Percentiles rank a stretch among this genome's conserved stretches.
Evolutionary conservation across 1,140 invertebrate species (phyloP).

Genomic region (Delia radicum): DNA sequence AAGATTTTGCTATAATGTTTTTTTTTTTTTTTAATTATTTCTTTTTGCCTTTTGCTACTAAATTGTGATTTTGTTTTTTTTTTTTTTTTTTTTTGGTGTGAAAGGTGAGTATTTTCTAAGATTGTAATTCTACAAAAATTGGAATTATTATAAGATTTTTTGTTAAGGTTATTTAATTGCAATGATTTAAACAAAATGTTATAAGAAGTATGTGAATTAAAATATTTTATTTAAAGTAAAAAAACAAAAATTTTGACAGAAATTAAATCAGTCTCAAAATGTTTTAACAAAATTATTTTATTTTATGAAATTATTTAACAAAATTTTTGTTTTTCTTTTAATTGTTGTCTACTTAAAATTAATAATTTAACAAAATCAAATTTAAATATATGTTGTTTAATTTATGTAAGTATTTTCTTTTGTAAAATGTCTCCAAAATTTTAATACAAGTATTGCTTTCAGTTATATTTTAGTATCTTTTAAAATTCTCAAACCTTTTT

Average conservation of each 20-base stretch:
- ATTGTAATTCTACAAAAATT: neutral
- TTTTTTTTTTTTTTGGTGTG: neutral
- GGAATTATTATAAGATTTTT: too few relatives aligned
- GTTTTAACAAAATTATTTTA: slow-evolving; percentile 2
- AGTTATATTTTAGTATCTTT: slow-evolving; percentile 6
- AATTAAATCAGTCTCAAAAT: neutral
- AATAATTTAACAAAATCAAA: neutral
- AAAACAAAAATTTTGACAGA: neutral
- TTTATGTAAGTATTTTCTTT: neutral
- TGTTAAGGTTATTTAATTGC: too few relatives aligned
- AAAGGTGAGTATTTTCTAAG: neutral
- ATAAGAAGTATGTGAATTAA: neutral
- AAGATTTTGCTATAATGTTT: neutral
- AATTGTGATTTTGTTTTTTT: neutral
- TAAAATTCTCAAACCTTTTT: neutral
- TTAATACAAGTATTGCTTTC: slow-evolving; percentile 17
- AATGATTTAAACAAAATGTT: too few relatives aligned
- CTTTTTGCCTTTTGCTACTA: neutral
- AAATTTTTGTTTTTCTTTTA: slow-evolving; percentile 25
- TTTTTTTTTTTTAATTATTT: neutral
- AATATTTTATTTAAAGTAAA: neutral
- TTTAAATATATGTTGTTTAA: neutral
- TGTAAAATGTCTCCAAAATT: slow-evolving; percentile 9
- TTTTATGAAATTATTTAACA: neutral
- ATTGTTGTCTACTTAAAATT: slow-evolving; percentile 24